phyloP scores from a whole-genome alignment of 2,797 vertebrate genomes.

The Cirrhinus mrigala region DNA sequence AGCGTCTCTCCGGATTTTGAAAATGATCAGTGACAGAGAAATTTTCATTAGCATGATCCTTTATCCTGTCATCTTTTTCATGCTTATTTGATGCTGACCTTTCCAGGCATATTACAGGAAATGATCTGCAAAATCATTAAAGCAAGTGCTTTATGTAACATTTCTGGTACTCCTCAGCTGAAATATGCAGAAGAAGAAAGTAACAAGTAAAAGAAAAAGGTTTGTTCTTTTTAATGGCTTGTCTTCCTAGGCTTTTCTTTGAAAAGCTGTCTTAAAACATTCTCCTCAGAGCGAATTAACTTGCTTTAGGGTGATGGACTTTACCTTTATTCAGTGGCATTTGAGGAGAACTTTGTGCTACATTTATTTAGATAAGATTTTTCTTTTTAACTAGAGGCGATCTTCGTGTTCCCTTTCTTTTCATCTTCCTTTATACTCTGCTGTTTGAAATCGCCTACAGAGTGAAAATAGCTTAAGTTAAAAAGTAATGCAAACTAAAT shows the following conservation, averaged over 20 bases:
- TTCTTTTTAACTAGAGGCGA: constrained; percentile 59
- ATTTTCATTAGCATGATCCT: constrained; percentile 20
- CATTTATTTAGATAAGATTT: constrained; percentile 62
- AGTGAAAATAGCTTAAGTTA: constrained; percentile 33
- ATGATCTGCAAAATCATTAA: constrained; percentile 39
- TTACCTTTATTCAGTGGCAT: constrained; percentile 61
- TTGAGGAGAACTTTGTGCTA: constrained; percentile 60
- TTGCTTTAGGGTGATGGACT: constrained; percentile 59
- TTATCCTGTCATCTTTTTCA: constrained; percentile 44
- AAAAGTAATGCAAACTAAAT: constrained; percentile 55
- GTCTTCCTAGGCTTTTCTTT: constrained; percentile 49
- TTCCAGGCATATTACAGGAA: constrained; percentile 43
- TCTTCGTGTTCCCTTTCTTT: constrained; percentile 54
- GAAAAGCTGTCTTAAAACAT: constrained; percentile 58
- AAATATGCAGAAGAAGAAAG: constrained; percentile 25
- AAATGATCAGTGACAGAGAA: constrained; percentile 10
- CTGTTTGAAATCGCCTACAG: constrained; percentile 48
- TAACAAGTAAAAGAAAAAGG: constrained; percentile 27
- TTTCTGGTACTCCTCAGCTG: constrained; percentile 23
- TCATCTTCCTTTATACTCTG: constrained; percentile 52
- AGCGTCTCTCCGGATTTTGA: background rate
- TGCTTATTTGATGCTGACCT: constrained; percentile 49
- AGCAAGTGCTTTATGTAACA: constrained; percentile 42
- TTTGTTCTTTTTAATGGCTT: constrained; percentile 51
- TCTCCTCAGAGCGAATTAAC: constrained; percentile 58